phyloP scores from a whole-genome alignment of 2,113 vertebrate species.

The Thamnophis sirtalis region DNA sequence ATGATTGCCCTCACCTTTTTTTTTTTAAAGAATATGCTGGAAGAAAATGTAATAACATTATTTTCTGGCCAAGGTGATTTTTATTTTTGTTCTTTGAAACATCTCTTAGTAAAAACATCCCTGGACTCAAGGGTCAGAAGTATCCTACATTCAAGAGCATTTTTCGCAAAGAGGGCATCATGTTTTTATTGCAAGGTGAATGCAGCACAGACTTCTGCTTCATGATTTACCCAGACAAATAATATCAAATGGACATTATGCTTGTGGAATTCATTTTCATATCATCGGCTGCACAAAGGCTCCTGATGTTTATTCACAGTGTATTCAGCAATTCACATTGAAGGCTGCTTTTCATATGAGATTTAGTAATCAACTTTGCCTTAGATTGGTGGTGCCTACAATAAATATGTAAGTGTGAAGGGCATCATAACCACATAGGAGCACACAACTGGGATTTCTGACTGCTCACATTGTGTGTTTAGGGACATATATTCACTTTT shows the following conservation, averaged over 20 bases:
- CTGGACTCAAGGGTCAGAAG: background rate
- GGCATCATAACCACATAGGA: background rate
- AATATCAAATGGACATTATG: slow-evolving; percentile 20
- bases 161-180: background rate
- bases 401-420: background rate
- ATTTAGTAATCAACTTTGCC: background rate
- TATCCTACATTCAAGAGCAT: background rate
- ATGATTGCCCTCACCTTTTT: slow-evolving; percentile 48
- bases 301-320: slow-evolving; percentile 25
- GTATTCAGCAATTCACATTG: slow-evolving; percentile 1
- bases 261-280: slow-evolving; percentile 26
- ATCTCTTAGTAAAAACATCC: background rate
- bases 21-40: slow-evolving; percentile 35
- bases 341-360: background rate
- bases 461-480: background rate
- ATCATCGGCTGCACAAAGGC: background rate
- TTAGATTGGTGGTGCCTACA: background rate
- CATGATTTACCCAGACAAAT: slow-evolving; percentile 10
- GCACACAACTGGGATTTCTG: background rate
- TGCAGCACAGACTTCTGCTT: background rate
- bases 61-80: background rate
- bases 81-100: background rate
- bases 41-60: background rate
- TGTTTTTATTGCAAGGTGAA: slow-evolving; percentile 8
- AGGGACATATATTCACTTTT: background rate